Percentiles rank a stretch among this genome's conserved stretches.
phyloP scores from a whole-genome alignment of 2,797 vertebrate genomes.

The Meda fulgida region DNA sequence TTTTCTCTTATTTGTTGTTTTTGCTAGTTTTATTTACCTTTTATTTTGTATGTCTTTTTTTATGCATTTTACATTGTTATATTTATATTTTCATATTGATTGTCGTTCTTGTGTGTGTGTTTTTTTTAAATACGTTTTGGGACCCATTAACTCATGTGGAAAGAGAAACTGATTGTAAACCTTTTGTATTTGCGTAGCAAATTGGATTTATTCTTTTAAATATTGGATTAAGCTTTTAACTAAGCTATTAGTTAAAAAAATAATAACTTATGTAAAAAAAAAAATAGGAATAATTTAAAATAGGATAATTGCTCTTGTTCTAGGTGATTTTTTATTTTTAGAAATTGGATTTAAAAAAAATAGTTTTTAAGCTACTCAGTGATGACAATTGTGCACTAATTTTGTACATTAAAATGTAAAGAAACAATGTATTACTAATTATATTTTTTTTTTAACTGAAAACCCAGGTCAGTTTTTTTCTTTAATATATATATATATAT shows the following conservation, averaged over 20 bases:
- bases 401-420: constrained; percentile 13
- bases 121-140: not conserved
- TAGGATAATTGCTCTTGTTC: not conserved
- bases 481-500: too few species aligned
- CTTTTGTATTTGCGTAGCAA: not conserved
- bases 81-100: constrained; percentile 43
- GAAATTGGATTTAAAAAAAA: not conserved
- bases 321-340: not conserved
- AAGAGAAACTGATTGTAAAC: not conserved
- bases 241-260: not conserved
- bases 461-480: not conserved
- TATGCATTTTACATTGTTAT: constrained; percentile 34
- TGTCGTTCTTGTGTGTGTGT: not conserved
- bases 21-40: constrained; percentile 7
- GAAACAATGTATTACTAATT: not conserved
- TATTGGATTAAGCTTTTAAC: not conserved
- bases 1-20: constrained; percentile 9
- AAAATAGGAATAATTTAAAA: not conserved
- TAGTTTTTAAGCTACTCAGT: not conserved
- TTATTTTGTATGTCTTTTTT: not conserved
- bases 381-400: constrained; percentile 19
- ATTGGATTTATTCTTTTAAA: constrained; percentile 28
- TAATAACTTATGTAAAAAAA: not conserved
- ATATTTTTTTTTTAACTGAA: constrained; percentile 1
- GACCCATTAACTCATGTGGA: constrained; percentile 28